Evolutionary conservation across 2,113 vertebrate species (phyloP).

Genomic region (Neolamprologus devosi): DNA sequence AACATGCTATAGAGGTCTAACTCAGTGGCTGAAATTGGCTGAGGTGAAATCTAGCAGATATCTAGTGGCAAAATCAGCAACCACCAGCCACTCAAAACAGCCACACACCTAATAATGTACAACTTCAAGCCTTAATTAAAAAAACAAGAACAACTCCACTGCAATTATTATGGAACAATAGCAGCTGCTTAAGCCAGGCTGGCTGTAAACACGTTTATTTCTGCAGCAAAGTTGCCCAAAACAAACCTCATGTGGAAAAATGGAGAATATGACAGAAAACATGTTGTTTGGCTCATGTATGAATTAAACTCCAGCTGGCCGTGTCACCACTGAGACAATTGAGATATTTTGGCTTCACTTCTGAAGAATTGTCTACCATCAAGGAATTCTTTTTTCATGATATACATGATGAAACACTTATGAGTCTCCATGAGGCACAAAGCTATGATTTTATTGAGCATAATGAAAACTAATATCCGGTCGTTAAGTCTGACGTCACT

Average conservation of each 20-base stretch:
- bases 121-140: neutral
- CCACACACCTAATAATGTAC: neutral
- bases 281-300: neutral
- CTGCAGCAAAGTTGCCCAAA: neutral
- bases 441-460: neutral
- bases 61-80: neutral
- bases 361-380: neutral
- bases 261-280: neutral
- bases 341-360: neutral
- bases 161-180: neutral
- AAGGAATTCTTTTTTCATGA: accelerated
- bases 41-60: neutral
- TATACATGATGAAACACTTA: neutral
- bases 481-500: neutral
- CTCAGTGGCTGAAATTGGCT: neutral
- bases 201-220: neutral
- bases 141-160: neutral
- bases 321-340: neutral
- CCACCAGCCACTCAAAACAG: neutral
- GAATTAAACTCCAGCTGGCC: neutral
- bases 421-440: neutral
- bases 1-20: neutral
- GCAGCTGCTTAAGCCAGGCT: neutral
- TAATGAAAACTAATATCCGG: neutral
- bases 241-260: neutral